Conservation (phyloP, 2,888 invertebrate species). For the Aleiodes leptofemur region DNA sequence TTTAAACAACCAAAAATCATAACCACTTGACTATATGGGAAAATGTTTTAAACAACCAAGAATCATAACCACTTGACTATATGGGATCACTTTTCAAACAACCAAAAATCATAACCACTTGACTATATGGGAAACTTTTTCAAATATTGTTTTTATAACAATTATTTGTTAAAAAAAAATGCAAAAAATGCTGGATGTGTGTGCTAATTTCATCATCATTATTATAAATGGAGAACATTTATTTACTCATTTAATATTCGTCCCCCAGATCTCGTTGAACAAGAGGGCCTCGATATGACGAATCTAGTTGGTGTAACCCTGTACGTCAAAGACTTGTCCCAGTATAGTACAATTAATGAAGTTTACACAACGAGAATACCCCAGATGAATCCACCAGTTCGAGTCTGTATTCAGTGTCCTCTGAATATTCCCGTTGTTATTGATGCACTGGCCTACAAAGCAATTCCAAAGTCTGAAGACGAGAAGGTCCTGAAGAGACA, state of each 20-base stretch:
- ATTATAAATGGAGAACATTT: background rate
- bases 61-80: no score
- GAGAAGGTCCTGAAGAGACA: slow-evolving; percentile 76
- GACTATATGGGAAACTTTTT: no score
- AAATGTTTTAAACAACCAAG: no score
- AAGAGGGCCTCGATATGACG: slow-evolving; percentile 69
- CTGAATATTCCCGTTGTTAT: slow-evolving; percentile 85
- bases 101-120: no score
- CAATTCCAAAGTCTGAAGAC: slow-evolving; percentile 64
- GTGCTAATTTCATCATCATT: slow-evolving; percentile 12
- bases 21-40: no score
- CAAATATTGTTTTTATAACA: no score
- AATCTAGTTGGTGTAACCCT: slow-evolving; percentile 90
- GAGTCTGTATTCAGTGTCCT: slow-evolving; percentile 90
- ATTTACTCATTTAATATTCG: background rate
- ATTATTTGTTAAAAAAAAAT: no score
- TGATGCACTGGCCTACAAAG: slow-evolving; percentile 83
- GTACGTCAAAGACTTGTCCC: slow-evolving; percentile 88
- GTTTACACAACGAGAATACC: slow-evolving; percentile 86
- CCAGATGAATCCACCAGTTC: slow-evolving; percentile 88
- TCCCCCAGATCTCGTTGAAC: slow-evolving; percentile 67
- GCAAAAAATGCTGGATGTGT: no score
- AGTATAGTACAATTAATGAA: slow-evolving; percentile 86
- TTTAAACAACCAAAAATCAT: no score
- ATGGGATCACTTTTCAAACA: no score